phyloP scores from a whole-genome alignment of 1,140 invertebrate species.

The Oscheius sp. region DNA sequence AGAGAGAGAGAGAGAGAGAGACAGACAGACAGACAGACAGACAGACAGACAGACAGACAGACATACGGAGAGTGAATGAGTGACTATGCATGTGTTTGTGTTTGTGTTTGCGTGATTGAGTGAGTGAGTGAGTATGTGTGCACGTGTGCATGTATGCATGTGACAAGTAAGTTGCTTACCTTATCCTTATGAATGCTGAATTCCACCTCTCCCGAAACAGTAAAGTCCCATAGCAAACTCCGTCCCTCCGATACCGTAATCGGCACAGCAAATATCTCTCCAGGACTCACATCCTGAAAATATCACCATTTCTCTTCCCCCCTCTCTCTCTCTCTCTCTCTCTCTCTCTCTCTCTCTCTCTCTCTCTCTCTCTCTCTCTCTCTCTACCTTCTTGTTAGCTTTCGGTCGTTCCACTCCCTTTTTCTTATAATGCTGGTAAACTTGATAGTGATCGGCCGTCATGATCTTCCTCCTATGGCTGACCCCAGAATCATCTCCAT shows the following conservation, averaged over 20 bases:
- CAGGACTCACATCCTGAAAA: conserved; percentile 22
- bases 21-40: no score
- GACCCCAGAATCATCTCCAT: conserved; percentile 24
- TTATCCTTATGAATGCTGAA: conserved; percentile 25
- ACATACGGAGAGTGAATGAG: no score
- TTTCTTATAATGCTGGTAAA: conserved; percentile 24
- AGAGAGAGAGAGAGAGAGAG: no score
- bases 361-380: no score
- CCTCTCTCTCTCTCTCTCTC: no score
- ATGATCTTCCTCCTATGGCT: conserved; percentile 21
- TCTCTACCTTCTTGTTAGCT: conserved; percentile 20
- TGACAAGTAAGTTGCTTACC: conserved; percentile 15
- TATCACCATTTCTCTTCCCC: no score
- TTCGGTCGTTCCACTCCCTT: conserved; percentile 22
- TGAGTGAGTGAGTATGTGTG: no score
- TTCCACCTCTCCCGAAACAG: conserved; percentile 22
- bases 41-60: no score
- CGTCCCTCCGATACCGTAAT: conserved; percentile 15
- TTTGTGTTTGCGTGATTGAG: no score
- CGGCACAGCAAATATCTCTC: conserved; percentile 22
- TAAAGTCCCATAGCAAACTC: conserved; percentile 29
- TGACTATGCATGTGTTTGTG: no score
- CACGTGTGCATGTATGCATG: no score
- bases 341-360: no score
- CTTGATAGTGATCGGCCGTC: conserved; percentile 22